These are phyloP conservation scores for Ethmia dodecea DNA, from an alignment of 2,888 invertebrate species.

Conservation along the genomic window DNA sequence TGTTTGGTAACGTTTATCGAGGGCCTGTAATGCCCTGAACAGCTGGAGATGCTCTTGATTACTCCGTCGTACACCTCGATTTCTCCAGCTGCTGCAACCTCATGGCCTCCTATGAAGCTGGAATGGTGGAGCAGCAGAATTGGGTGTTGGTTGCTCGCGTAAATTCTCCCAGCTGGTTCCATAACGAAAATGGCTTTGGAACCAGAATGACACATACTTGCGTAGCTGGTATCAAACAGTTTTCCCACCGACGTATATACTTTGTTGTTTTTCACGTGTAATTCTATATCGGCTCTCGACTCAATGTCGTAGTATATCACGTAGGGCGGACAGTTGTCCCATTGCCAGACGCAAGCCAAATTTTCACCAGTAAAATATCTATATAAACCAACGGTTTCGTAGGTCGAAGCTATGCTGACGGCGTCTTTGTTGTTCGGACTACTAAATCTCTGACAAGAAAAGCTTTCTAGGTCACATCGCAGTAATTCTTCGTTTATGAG, in stretches of 20 bases:
- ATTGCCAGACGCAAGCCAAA: neutral
- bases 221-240: neutral
- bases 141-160: conserved; percentile 4
- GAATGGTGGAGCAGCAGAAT: conserved; percentile 4
- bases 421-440: neutral
- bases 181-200: conserved; percentile 4
- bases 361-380: neutral
- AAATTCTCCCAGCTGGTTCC: conserved; percentile 5
- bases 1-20: neutral
- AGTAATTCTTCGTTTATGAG: neutral
- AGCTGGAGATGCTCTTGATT: neutral
- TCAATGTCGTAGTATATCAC: neutral
- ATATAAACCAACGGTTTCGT: neutral
- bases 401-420: neutral
- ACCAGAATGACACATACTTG: neutral
- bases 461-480: neutral
- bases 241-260: neutral
- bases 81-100: conserved; percentile 1
- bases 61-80: neutral
- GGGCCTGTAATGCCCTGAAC: conserved; percentile 6
- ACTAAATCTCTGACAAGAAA: neutral
- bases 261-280: neutral
- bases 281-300: neutral
- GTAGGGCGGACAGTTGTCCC: neutral
- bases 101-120: conserved; percentile 3